Base-by-base conservation (phyloP, 2,888 invertebrate genomes). In the Rhorus exstirpatorius region DNA sequence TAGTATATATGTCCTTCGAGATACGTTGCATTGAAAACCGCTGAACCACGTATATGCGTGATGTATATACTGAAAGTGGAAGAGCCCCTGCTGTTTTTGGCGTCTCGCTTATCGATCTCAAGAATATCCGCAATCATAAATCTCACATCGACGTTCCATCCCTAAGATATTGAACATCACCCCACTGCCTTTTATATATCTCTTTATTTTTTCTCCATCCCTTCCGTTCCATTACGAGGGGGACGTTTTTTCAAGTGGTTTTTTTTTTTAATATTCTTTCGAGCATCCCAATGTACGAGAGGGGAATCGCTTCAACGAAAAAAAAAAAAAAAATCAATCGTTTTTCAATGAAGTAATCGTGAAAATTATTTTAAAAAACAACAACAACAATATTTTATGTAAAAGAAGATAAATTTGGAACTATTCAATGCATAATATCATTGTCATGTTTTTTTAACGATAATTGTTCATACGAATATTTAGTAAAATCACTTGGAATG, bases 61-160 rank as follows among this genome's bases (percentile, higher is more conserved):
- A 79, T 68, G 24, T n/a, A n/a, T n/a, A n/a, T 61, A 53, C 61
- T 24, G 38, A 46, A 60, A 17, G 24, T 55, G 14, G 14, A 44
- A 65, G 12, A 26, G n/a, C n/a, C 19, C 21, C 67, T 35, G 10
- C 58, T 41, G 44, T 44, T 44, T 8, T 24, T 44, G 38, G 63
- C 12, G 19, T n/a, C 8, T 26, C 58, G 46, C 38, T 63, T 58
- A 46, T 68, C 63, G 24, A 75, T 68, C 61, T 46, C 44, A 46
- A 65, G 41, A 70, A 75, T 71, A 44, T 41, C 24, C 38, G 38
- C 41, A 12, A 53, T 46, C 58, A 80, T 76, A 70, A 80, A 80
- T 80, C 65, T 44, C 24, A 14, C 41, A 38, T 49, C 63, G 38
- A 70, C 38, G 19, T 19, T 58, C 17, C 41, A 35, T 12, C n/a